A percentile compares a stretch with the other conserved stretches of the same genome.
These are phyloP conservation scores for Alexandromys fortis DNA, from an alignment of 2,113 vertebrate genomes.

Conservation along the genomic window DNA sequence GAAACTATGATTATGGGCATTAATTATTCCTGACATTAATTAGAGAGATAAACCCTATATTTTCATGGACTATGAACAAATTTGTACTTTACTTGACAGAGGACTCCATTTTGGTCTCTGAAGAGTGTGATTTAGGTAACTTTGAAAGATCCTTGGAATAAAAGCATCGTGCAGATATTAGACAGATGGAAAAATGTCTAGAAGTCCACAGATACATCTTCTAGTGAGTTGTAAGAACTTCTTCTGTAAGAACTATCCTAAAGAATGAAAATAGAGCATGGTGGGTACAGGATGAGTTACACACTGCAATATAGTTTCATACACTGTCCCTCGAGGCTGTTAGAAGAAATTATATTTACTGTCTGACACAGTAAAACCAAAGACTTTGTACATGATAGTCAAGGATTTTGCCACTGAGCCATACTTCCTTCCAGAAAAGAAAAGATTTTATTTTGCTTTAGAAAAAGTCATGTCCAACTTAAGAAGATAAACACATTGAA, in stretches of 20 bases:
- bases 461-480: not conserved
- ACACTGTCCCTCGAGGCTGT: fast-evolving
- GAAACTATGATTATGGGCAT: not conserved
- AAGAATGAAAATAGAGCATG: not conserved
- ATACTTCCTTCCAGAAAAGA: not conserved
- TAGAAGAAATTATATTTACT: not conserved
- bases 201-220: not conserved
- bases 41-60: not conserved
- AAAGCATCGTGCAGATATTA: not conserved
- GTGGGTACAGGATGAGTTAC: too few species aligned
- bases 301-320: not conserved
- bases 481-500: not conserved
- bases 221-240: not conserved
- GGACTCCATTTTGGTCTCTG: not conserved
- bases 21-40: not conserved
- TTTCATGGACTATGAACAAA: not conserved
- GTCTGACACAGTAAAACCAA: too few species aligned
- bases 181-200: not conserved
- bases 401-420: not conserved
- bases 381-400: not conserved
- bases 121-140: not conserved
- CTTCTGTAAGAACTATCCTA: not conserved
- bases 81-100: not conserved
- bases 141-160: not conserved
- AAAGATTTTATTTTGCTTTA: not conserved